Conservation (phyloP, 2,797 vertebrate genomes). For the Dryobates pubescens region DNA sequence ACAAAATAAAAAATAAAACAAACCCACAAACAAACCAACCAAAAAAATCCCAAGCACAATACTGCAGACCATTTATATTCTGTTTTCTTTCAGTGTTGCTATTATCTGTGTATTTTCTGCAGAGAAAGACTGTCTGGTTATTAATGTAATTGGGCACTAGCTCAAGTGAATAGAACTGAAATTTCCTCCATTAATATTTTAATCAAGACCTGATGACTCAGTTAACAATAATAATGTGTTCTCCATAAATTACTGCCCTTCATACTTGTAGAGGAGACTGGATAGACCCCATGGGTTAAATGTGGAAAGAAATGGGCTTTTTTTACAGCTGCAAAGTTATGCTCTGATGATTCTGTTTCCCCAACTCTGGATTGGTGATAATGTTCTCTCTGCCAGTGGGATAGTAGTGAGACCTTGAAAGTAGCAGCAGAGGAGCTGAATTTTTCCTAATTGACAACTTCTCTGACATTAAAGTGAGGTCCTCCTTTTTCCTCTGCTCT, state of each 20-base stretch:
- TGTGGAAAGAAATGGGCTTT: background rate
- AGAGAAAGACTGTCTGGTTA: background rate
- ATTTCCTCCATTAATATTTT: slow-evolving; percentile 6
- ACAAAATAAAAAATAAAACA: background rate
- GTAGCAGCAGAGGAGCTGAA: fast-evolving
- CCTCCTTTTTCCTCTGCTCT: background rate
- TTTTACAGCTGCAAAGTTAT: background rate
- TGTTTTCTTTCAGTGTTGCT: background rate
- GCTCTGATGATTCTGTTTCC: background rate
- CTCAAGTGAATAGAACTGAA: background rate
- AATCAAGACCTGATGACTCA: background rate
- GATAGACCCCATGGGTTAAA: background rate
- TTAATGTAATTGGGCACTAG: background rate
- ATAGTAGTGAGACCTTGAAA: background rate
- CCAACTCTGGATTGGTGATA: background rate
- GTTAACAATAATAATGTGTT: slow-evolving; percentile 6
- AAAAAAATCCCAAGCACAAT: too few species aligned
- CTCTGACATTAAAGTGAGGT: background rate
- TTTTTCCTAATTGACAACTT: background rate
- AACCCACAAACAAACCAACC: background rate
- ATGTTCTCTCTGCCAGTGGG: background rate
- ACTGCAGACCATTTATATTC: background rate
- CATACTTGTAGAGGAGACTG: background rate
- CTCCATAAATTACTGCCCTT: background rate
- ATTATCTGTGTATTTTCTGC: slow-evolving; percentile 10